Evolutionary conservation across 2,113 vertebrate species (phyloP).

Genomic region (Ciconia maguari): DNA sequence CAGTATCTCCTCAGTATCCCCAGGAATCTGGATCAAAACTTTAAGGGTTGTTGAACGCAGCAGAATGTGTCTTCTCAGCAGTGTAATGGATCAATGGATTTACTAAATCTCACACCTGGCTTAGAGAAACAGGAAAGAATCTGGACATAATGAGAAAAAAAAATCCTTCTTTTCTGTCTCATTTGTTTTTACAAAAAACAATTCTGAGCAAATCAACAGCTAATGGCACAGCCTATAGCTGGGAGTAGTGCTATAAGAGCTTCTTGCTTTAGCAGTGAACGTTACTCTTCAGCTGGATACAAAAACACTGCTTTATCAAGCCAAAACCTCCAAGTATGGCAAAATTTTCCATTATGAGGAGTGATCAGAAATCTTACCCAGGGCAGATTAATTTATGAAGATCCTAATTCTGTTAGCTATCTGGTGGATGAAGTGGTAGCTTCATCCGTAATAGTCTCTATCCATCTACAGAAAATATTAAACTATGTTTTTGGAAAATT

Average conservation of each 20-base stretch:
- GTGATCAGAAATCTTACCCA: background rate
- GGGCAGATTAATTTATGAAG: background rate
- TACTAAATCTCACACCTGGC: background rate
- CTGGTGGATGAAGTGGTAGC: background rate
- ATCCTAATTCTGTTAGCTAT: background rate
- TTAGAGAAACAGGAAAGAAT: background rate
- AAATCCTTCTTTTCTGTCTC: rapidly evolving
- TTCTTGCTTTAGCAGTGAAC: background rate
- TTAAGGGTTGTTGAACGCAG: background rate
- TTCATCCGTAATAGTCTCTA: background rate
- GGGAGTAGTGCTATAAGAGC: background rate
- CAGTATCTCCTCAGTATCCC: background rate
- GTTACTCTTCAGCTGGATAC: background rate
- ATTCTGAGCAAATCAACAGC: background rate
- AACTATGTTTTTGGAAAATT: background rate
- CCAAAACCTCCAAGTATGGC: background rate
- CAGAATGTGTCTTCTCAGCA: background rate
- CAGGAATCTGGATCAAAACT: background rate
- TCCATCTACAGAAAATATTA: background rate
- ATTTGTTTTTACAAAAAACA: background rate
- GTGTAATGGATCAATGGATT: background rate
- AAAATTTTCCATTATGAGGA: background rate
- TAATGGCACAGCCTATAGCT: background rate
- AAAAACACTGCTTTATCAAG: background rate
- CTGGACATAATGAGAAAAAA: background rate